Evolutionary conservation across 2,113 vertebrate species (phyloP).

Genomic region (Oreotragus oreotragus): DNA sequence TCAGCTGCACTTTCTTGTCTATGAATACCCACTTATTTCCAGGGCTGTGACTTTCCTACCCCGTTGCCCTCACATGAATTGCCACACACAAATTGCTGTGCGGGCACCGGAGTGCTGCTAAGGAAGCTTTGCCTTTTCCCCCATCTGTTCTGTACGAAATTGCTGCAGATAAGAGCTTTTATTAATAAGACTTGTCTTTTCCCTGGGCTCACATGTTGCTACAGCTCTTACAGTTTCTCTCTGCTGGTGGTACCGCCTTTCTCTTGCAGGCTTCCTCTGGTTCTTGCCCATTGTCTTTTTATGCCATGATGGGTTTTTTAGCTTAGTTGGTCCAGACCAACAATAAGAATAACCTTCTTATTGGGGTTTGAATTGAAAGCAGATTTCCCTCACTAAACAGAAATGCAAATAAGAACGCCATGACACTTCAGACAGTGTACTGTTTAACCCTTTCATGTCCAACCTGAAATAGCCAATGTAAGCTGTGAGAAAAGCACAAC

Average conservation of each 20-base stretch:
- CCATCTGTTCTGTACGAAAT: background rate
- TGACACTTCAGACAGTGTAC: background rate
- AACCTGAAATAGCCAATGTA: background rate
- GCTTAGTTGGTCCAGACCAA: background rate
- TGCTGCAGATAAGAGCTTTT: background rate
- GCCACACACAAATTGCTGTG: background rate
- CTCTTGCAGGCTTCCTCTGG: background rate
- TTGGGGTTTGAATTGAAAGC: slow-evolving; percentile 14
- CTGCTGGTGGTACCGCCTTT: background rate
- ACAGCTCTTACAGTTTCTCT: background rate
- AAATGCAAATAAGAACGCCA: background rate
- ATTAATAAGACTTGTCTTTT: background rate
- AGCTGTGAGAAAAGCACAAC: background rate
- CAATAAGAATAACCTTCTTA: background rate
- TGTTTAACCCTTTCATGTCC: background rate
- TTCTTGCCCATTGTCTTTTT: background rate
- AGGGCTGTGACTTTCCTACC: background rate
- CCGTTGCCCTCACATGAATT: background rate
- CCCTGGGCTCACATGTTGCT: background rate
- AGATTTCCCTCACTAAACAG: background rate
- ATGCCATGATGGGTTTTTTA: background rate
- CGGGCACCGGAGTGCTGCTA: background rate
- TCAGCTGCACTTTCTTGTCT: background rate
- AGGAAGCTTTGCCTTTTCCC: background rate
- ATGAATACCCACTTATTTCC: background rate